Conservation (phyloP, 2,888 invertebrate genomes). For the Idaea aversata region DNA sequence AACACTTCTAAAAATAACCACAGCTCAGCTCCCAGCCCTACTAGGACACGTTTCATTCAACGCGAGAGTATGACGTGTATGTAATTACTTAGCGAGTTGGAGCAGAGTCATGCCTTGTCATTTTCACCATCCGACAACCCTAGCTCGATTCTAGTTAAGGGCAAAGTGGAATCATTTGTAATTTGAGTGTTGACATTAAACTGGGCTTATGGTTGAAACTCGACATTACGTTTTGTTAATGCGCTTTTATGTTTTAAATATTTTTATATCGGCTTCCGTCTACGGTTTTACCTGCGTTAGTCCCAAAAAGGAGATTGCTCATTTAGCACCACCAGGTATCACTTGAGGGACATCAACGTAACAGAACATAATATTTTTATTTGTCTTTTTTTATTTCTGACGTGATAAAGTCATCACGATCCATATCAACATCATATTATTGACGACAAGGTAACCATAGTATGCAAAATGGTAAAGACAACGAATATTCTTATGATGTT, state of each 20-base stretch:
- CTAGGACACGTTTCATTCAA: conserved; percentile 36
- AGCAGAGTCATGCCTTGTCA: conserved; percentile 76
- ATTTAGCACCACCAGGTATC: too few species aligned
- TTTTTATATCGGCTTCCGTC: neutral
- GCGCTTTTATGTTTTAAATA: conserved; percentile 2
- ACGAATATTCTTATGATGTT: too few species aligned
- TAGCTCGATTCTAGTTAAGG: conserved; percentile 32
- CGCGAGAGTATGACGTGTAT: conserved; percentile 65
- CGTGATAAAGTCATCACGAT: too few species aligned
- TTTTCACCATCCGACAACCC: conserved; percentile 54
- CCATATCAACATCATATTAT: too few species aligned
- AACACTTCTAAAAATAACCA: neutral
- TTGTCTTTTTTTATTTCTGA: too few species aligned
- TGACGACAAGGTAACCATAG: too few species aligned
- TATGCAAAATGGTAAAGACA: too few species aligned
- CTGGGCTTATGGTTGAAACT: conserved; percentile 20
- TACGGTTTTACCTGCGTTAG: too few species aligned
- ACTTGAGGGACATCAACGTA: too few species aligned
- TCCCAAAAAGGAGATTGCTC: too few species aligned
- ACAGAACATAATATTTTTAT: too few species aligned
- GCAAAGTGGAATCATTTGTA: conserved; percentile 47
- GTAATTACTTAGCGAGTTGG: conserved; percentile 72
- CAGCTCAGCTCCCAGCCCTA: neutral
- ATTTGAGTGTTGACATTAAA: conserved; percentile 43
- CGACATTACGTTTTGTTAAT: conserved; percentile 8